Base-by-base conservation (phyloP, 1,140 invertebrate species). In the Macrobrachium rosenbergii region DNA sequence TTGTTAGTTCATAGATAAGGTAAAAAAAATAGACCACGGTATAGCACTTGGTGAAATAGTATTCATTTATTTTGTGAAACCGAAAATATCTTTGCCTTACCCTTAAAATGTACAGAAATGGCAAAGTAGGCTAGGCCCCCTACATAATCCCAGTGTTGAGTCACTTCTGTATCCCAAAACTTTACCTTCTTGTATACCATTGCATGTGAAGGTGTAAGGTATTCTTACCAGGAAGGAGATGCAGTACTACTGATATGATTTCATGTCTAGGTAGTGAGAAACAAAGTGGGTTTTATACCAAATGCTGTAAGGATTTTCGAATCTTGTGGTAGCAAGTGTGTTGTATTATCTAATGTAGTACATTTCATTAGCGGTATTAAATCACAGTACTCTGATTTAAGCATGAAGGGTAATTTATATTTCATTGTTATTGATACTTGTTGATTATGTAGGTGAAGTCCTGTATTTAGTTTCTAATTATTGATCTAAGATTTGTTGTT, bases 401-500 rank as follows among this genome's bases (percentile, higher is more conserved):
- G 52, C 52, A 52, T 52, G 52, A 52, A 52, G 52, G 52, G 52
- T 52, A 52, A 52, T 52, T 52, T 52, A 52, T 52, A 83, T 83
- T 77, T 45, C 37, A 81, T 63, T 87, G 17, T 81, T 87, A 81
- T 67, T 87, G 80, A 87, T 87, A 87, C 79, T 87, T 87, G 84
- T 87, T 87, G 79, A 87, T 80, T 87, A 87, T 87, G 84, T 82
- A 81, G 12, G 60, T 52, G 52, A 52, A 52, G 52, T 72, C 60
- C 37, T 76, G 64, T 67, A 64, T 85, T 85, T 84, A 75, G 60
- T 67, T 87, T 87, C 69, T 87, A 79, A 76, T 82, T 78, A 28
- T 8, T 43, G 37, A 77, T 82, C 81, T 76, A 87, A 87, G 79
- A 83, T 62, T 63, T 73, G 80, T 78, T 82, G 73, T 88, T 88